Conservation (phyloP, 1,140 invertebrate genomes). For the Acyrthosiphon pisum region DNA sequence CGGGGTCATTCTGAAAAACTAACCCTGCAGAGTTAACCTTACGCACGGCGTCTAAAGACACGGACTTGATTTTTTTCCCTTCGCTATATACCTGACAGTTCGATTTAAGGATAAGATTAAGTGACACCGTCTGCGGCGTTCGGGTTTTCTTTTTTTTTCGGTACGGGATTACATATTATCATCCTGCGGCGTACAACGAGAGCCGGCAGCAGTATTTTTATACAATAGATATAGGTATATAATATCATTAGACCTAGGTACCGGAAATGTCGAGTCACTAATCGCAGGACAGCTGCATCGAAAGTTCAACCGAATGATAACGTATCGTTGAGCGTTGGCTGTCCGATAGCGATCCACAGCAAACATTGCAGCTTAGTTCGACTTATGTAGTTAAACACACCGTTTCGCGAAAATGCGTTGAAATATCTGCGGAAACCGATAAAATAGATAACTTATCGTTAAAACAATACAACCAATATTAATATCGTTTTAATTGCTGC, state of each 20-base stretch:
- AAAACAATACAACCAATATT: neutral
- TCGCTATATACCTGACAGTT: neutral
- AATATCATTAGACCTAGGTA: neutral
- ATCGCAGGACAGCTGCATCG: neutral
- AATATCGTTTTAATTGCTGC: no score
- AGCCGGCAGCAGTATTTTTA: no score
- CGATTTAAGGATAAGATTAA: slow-evolving; percentile 19
- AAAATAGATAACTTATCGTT: neutral
- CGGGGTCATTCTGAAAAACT: neutral
- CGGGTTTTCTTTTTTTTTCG: neutral
- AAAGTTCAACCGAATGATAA: neutral
- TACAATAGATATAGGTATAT: no score
- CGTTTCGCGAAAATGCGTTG: neutral
- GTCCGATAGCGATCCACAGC: neutral
- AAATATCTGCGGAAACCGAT: neutral
- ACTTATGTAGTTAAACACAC: neutral
- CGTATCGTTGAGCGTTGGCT: no score
- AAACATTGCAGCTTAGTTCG: no score
- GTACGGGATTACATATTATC: neutral
- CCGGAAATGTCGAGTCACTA: neutral
- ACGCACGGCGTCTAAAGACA: neutral
- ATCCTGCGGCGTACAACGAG: no score
- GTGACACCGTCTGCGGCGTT: neutral
- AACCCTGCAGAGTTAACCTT: neutral
- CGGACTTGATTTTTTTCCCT: neutral